Evolutionary conservation across 1,140 invertebrate genomes (phyloP).

Genomic region (Helicoverpa zea): DNA sequence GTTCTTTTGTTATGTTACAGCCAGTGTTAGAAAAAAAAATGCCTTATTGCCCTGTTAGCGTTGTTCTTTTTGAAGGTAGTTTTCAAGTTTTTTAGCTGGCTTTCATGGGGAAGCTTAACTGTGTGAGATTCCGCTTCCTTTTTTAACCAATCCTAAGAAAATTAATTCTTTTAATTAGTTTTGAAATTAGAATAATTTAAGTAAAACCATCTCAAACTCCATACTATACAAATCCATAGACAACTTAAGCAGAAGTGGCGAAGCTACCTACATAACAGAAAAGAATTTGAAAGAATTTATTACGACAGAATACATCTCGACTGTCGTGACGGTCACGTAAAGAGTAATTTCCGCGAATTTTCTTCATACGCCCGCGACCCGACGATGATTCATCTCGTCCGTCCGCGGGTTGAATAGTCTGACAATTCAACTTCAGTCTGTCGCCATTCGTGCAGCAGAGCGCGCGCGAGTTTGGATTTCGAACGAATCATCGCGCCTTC

Average conservation of each 20-base stretch:
- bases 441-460: conserved; percentile 53
- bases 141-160: too few species aligned
- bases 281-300: conserved; percentile 12
- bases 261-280: neutral
- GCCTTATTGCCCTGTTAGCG: too few species aligned
- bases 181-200: too few species aligned
- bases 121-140: too few species aligned
- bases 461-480: conserved; percentile 63
- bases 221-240: too few species aligned
- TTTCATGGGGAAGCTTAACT: too few species aligned
- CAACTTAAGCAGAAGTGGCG: neutral
- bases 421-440: conserved; percentile 62
- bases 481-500: conserved; percentile 46
- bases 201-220: too few species aligned
- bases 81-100: too few species aligned
- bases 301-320: neutral
- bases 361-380: conserved; percentile 50
- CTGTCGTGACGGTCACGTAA: conserved; percentile 22
- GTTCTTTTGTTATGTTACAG: too few species aligned
- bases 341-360: conserved; percentile 74
- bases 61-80: too few species aligned
- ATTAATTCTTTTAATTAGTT: too few species aligned
- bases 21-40: too few species aligned
- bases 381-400: conserved; percentile 74
- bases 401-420: conserved; percentile 49